Base-by-base conservation (phyloP, 1,140 invertebrate species). In the Cardiocondyla obscurior region DNA sequence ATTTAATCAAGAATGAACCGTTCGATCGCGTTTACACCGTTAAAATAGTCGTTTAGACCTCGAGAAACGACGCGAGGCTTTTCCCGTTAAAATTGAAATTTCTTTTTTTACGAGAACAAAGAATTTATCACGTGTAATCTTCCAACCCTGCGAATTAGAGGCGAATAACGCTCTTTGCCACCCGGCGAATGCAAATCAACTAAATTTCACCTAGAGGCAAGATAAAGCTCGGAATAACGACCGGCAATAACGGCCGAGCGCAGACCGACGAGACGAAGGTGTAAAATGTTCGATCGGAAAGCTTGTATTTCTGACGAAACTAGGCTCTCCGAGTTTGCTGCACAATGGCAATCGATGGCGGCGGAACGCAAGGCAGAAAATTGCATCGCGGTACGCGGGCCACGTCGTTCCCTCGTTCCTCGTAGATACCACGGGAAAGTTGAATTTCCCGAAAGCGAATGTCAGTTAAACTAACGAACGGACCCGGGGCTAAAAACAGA, bases 381-480 rank as follows among this genome's bases (percentile, higher is more conserved):
- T 85, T 86, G 70, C 83, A 57, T 42, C 53, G 42, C 22, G 51
- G 51, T 67, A 57, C 73, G 39, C 46, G 16, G 19, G 5, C 62
- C 46, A 53, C 74, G 49, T 22, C 46, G 33, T 39, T 53, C 22
- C n/a, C 74, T 30, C 42, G 10, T 22, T 39, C 25, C 62, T 22
- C 62, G 46, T 22, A 69, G 62, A 30, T 69, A 53, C 7, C 16
- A 53, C 33, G 60, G 36, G 58, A 55, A 85, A 85, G 85, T 86
- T 86, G 72, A 73, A 86, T 73, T 87, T 87, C 76, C 57, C 81
- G 42, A 46, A 53, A 60, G 19, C 70, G 70, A 72, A 67, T 53
- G 79, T 85, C 79, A 74, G 84, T 69, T 67, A 83, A 83, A 81
- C 74, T 83, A 86, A 87, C 84, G 70, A 76, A 82, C 70, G 51